Evolutionary conservation across 2,113 vertebrate genomes (phyloP).

Genomic region (Oplegnathus fasciatus): DNA sequence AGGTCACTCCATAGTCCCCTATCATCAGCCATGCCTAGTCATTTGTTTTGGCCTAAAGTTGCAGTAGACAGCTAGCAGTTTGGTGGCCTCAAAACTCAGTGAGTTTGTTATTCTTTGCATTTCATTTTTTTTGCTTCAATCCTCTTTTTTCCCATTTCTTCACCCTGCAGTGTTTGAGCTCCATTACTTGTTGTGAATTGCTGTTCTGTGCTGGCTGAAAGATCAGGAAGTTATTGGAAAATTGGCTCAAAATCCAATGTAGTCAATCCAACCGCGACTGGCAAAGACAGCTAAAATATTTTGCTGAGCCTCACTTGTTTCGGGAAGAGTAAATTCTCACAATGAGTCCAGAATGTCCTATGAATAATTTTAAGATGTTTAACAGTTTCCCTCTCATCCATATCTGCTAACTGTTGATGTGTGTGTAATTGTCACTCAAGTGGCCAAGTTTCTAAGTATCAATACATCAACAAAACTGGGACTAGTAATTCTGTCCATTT

Average conservation of each 20-base stretch:
- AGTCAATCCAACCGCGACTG: conserved; percentile 6
- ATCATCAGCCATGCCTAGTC: conserved; percentile 24
- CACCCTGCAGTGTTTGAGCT: conserved; percentile 7
- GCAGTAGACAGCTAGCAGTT: conserved; percentile 11
- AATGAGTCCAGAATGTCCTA: conserved; percentile 13
- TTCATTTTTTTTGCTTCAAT: not conserved
- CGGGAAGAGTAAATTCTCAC: conserved; percentile 15
- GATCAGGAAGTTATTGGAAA: conserved; percentile 37
- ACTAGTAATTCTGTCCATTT: not conserved
- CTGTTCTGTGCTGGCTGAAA: conserved; percentile 18
- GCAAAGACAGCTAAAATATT: conserved; percentile 22
- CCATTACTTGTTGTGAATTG: conserved; percentile 2
- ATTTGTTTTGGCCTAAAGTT: conserved; percentile 46
- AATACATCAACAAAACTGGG: conserved; percentile 4
- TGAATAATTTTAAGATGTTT: conserved; percentile 32
- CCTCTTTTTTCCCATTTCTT: conserved; percentile 20
- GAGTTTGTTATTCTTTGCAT: conserved; percentile 42
- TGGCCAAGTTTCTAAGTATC: not conserved
- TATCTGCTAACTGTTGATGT: not conserved
- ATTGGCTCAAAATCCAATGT: not conserved
- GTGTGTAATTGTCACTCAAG: conserved; percentile 17
- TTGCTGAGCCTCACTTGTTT: not conserved
- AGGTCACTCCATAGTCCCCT: not conserved
- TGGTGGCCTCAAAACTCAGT: conserved; percentile 13
- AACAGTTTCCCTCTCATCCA: not conserved